Percentiles rank a stretch among this genome's conserved stretches.
These are phyloP conservation scores for Hyphantria cunea DNA, from an alignment of 1,140 invertebrate species.

Conservation along the genomic window DNA sequence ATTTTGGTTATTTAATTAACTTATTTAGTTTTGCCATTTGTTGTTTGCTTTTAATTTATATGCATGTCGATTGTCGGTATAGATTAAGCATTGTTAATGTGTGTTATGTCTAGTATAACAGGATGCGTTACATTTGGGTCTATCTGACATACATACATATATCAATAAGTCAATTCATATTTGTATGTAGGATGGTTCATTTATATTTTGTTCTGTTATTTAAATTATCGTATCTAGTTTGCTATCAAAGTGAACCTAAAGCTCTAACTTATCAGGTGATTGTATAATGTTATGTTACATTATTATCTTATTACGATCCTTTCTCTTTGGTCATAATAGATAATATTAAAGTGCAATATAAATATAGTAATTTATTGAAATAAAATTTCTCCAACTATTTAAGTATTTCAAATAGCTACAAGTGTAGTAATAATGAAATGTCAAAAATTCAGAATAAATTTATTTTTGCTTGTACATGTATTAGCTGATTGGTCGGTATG, in stretches of 20 bases:
- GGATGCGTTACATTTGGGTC: constrained; percentile 2
- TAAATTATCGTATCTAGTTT: constrained; percentile 2
- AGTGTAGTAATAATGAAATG: too few species aligned
- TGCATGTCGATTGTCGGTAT: constrained; percentile 53
- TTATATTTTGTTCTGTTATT: constrained; percentile 1
- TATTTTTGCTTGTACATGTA: too few species aligned
- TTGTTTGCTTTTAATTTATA: constrained; percentile 60
- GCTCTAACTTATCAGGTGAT: too few species aligned
- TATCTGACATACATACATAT: constrained; percentile 4
- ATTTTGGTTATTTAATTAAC: constrained; percentile 69
- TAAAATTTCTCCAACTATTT: too few species aligned
- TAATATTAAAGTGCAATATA: background rate
- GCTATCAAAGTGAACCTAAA: background rate
- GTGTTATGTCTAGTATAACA: constrained; percentile 38
- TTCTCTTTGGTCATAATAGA: too few species aligned
- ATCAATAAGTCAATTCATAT: constrained; percentile 24
- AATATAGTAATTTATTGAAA: background rate
- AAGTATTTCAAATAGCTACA: too few species aligned
- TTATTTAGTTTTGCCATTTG: constrained; percentile 62
- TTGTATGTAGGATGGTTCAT: constrained; percentile 14
- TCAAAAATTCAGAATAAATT: too few species aligned
- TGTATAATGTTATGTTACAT: too few species aligned
- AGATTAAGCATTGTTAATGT: constrained; percentile 44
- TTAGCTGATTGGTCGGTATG: background rate
- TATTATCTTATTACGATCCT: too few species aligned